Conservation (phyloP, 2,888 invertebrate species). For the Argyra leucocephala region DNA sequence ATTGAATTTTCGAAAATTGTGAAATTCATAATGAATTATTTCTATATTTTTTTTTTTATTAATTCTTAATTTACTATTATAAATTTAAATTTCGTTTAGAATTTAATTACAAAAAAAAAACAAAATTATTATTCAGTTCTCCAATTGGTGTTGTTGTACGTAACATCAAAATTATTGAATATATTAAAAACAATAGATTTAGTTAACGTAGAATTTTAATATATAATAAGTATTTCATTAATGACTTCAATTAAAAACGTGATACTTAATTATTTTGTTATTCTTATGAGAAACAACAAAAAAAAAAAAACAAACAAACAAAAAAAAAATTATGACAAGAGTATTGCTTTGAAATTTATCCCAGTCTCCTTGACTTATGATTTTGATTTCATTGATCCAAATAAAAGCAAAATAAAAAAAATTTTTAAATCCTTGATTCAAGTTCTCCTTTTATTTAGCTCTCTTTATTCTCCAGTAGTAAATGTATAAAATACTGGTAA, state of each 20-base stretch:
- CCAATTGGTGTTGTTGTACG: neutral
- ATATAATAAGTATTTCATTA: no score
- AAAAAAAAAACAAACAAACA: neutral
- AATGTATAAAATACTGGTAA: neutral
- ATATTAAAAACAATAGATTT: no score
- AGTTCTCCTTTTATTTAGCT: neutral
- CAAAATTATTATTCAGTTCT: neutral
- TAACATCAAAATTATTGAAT: neutral
- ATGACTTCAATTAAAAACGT: no score
- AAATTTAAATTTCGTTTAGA: neutral
- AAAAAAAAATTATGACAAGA: neutral
- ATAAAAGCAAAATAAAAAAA: neutral
- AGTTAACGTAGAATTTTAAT: no score
- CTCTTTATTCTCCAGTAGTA: neutral
- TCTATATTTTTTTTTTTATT: neutral
- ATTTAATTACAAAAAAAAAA: neutral
- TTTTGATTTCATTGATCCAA: no score
- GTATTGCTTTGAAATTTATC: no score
- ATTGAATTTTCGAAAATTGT: conserved; percentile 40
- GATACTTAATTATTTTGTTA: no score
- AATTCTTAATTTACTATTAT: neutral
- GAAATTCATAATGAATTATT: conserved; percentile 19
- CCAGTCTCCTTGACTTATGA: no score
- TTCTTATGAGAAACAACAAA: no score
- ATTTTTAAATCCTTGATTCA: neutral